Evolutionary conservation across 2,113 vertebrate species (phyloP).

Genomic region (Rhadina sibilatrix): DNA sequence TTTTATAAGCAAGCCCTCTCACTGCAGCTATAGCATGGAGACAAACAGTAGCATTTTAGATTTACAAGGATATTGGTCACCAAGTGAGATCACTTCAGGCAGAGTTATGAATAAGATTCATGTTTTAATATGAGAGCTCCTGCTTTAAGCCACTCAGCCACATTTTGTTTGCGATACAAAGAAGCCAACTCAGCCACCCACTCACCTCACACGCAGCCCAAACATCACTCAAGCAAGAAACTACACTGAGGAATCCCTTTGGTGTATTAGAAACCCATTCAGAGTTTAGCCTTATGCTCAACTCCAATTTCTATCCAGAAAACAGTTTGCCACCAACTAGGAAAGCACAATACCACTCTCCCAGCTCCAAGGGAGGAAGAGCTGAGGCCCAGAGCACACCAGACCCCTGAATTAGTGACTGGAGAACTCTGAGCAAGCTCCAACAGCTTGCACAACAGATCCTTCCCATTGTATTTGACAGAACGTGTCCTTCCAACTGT

Average conservation of each 20-base stretch:
- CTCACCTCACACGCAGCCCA: not conserved
- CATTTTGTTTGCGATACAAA: not conserved
- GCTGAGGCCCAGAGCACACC: not conserved
- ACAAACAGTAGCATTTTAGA: not conserved
- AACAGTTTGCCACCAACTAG: not conserved
- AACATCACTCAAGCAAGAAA: not conserved
- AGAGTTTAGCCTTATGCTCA: not conserved
- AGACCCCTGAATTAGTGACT: not conserved
- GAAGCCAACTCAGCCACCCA: not conserved
- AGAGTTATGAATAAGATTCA: not conserved
- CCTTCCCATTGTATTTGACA: not conserved
- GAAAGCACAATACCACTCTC: not conserved
- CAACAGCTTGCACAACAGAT: not conserved
- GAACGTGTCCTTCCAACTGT: slow-evolving; percentile 15
- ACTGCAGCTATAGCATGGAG: not conserved
- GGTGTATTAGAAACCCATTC: not conserved
- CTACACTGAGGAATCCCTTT: not conserved
- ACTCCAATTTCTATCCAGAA: not conserved
- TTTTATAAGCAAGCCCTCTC: not conserved
- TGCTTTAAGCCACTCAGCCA: not conserved
- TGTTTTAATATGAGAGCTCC: not conserved
- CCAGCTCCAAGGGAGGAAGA: not conserved
- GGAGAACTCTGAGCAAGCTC: not conserved
- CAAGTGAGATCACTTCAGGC: not conserved
- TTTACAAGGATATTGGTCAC: not conserved